Percentiles rank a stretch among this genome's conserved stretches.
Evolutionary conservation across 2,888 invertebrate species (phyloP).

Genomic region (Ferrisia virgata): DNA sequence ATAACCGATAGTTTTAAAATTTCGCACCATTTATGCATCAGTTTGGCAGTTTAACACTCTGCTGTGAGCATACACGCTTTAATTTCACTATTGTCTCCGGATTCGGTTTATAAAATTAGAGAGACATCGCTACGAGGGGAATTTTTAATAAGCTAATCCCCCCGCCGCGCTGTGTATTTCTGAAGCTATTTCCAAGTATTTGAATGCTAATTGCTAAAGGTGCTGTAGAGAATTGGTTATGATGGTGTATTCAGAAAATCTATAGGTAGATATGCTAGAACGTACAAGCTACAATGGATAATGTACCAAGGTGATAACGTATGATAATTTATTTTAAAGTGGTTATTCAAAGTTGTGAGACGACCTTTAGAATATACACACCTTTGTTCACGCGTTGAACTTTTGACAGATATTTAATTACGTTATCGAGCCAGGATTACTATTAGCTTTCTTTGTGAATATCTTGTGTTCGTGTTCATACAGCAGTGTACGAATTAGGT

Average conservation of each 20-base stretch:
- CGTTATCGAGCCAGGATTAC: slow-evolving; percentile 5
- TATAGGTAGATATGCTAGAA: not conserved
- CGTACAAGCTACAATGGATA: not conserved
- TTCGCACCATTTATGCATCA: not conserved
- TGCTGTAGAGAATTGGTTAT: not conserved
- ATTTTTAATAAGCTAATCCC: not conserved
- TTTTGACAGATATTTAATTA: slow-evolving; percentile 14
- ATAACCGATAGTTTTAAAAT: not conserved
- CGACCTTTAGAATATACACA: not conserved
- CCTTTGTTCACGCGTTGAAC: not conserved
- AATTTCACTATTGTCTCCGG: not conserved
- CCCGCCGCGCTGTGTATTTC: not conserved
- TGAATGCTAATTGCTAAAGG: not conserved
- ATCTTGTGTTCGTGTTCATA: not conserved
- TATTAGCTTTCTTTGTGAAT: not conserved
- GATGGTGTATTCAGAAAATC: not conserved
- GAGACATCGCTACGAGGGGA: not conserved
- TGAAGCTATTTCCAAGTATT: not conserved
- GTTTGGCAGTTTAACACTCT: not conserved
- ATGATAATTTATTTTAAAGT: not conserved
- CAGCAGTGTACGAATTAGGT: not conserved
- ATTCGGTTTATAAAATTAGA: not conserved
- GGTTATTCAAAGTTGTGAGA: not conserved
- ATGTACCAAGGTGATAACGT: not conserved
- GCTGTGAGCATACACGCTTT: not conserved